Conservation (phyloP, 2,797 vertebrate genomes). For the Sus cebifrons region DNA sequence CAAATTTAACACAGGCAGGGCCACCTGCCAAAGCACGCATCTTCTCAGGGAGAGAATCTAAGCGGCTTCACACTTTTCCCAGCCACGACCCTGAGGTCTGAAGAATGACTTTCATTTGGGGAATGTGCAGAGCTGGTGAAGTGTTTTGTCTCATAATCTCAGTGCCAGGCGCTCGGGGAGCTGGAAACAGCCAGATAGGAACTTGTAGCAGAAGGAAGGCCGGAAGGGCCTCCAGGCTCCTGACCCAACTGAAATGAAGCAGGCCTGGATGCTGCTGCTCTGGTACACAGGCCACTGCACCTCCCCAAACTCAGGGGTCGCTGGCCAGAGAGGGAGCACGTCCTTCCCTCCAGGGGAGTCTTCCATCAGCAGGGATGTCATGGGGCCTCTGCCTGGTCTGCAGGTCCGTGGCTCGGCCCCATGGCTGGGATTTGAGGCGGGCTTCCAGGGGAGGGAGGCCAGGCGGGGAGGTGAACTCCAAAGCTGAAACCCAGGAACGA, state of each 20-base stretch:
- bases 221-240: not conserved
- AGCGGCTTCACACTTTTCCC: not conserved
- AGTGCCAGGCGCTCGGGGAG: rapidly evolving
- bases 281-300: rapidly evolving
- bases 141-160: not conserved
- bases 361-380: not conserved
- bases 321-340: not conserved
- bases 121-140: not conserved
- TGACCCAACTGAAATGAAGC: rapidly evolving
- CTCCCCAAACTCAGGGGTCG: not conserved
- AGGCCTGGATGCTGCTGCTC: rapidly evolving
- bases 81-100: not conserved
- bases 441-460: rapidly evolving
- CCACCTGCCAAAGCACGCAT: not conserved
- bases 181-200: not conserved
- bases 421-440: not conserved
- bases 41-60: constrained; percentile 30
- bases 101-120: constrained; percentile 40
- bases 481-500: not conserved
- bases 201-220: not conserved
- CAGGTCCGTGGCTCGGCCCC: not conserved
- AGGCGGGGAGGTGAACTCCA: rapidly evolving
- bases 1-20: not conserved
- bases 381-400: not conserved
- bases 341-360: not conserved